Evolutionary conservation across 2,888 invertebrate genomes (phyloP).

Genomic region (Pecten maximus): DNA sequence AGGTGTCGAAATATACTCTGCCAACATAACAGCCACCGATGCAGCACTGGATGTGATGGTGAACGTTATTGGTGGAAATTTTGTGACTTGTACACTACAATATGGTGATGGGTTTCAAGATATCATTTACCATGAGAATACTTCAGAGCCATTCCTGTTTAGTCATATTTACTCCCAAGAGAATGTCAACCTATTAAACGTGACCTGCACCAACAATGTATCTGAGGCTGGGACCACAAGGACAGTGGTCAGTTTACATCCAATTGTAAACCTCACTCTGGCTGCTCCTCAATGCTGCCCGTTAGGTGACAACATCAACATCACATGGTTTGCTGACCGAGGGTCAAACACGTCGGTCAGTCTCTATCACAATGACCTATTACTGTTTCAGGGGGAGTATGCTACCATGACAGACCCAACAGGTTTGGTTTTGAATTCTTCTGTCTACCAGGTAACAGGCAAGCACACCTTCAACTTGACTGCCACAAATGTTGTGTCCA

Average conservation of each 20-base stretch:
- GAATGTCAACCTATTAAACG: conserved; percentile 37
- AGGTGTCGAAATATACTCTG: conserved; percentile 36
- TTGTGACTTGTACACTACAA: conserved; percentile 48
- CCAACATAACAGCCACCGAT: conserved; percentile 36
- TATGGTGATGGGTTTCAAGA: conserved; percentile 51
- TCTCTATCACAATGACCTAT: conserved; percentile 38
- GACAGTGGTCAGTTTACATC: conserved; percentile 43
- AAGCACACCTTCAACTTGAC: conserved; percentile 45
- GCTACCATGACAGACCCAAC: background rate
- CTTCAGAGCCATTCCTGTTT: conserved; percentile 44
- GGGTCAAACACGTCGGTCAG: conserved; percentile 48
- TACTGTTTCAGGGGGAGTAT: background rate
- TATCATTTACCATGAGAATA: conserved; percentile 40
- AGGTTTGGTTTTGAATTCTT: background rate
- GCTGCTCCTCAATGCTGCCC: background rate
- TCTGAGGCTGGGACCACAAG: conserved; percentile 28
- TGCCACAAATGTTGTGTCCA: conserved; percentile 52
- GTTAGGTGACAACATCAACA: conserved; percentile 45
- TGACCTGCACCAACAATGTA: conserved; percentile 50
- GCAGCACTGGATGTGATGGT: conserved; percentile 24
- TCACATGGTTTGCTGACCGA: conserved; percentile 36
- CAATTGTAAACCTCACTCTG: conserved; percentile 45
- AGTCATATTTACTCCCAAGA: conserved; percentile 41
- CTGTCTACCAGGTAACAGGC: conserved; percentile 46
- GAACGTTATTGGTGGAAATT: conserved; percentile 44